A percentile compares a stretch with the other conserved stretches of the same genome.
These are phyloP conservation scores for Aleiodes leptofemur DNA, from an alignment of 2,888 invertebrate species.

Conservation along the genomic window DNA sequence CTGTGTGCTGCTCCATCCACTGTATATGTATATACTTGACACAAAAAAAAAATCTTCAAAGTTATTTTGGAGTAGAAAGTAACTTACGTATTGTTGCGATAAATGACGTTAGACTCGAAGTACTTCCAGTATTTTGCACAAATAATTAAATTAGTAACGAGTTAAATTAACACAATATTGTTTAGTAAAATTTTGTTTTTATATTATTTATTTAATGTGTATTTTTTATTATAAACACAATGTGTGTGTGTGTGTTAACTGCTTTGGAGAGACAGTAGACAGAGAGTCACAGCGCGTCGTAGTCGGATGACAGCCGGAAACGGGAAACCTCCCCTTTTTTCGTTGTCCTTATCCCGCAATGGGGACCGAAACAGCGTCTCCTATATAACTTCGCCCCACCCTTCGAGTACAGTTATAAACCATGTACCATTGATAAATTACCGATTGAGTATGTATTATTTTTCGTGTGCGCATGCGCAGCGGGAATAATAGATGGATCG, in stretches of 20 bases:
- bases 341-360: constrained; percentile 47
- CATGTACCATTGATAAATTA: constrained; percentile 27
- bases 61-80: not conserved
- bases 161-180: not conserved
- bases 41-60: not conserved
- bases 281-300: constrained; percentile 57
- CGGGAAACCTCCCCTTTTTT: constrained; percentile 66
- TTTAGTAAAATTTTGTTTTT: not conserved
- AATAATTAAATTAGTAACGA: constrained; percentile 42
- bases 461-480: not conserved
- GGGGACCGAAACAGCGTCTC: constrained; percentile 20
- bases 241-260: not conserved
- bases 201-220: not conserved
- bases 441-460: constrained; percentile 18
- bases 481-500: not conserved
- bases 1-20: not conserved
- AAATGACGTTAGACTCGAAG: constrained; percentile 6
- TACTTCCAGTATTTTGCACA: constrained; percentile 41
- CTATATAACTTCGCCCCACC: constrained; percentile 42
- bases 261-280: constrained; percentile 23
- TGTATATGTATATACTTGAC: not conserved
- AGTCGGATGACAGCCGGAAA: constrained; percentile 70
- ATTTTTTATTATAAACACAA: not conserved
- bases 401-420: constrained; percentile 11
- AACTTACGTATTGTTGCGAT: constrained; percentile 29